phyloP scores from a whole-genome alignment of 1,140 invertebrate genomes.

The Dysdera silvatica region DNA sequence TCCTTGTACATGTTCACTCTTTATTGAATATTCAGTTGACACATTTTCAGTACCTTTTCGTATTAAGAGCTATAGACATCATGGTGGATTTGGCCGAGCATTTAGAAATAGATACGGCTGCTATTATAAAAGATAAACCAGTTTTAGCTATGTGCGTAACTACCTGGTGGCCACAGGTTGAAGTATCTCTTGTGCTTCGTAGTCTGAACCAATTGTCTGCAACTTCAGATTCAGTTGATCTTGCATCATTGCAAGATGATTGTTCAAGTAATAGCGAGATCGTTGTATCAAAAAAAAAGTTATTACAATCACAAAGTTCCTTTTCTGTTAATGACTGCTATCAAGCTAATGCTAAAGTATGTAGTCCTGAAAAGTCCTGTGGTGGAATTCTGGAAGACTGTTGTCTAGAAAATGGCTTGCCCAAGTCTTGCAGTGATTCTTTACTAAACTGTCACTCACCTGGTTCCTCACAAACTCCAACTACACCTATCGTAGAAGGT shows the following conservation, averaged over 20 bases:
- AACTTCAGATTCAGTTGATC: conserved; percentile 26
- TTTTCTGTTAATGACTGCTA: conserved; percentile 15
- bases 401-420: conserved; percentile 13
- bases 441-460: conserved; percentile 26
- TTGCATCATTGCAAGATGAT: conserved; percentile 24
- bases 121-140: conserved; percentile 51
- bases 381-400: conserved; percentile 14
- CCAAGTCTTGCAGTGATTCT: conserved; percentile 29
- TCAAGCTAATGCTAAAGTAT: conserved; percentile 7
- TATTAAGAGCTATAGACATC: conserved; percentile 73
- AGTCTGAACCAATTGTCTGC: conserved; percentile 26
- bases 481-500: conserved; percentile 18
- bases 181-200: conserved; percentile 22
- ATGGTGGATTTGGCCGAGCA: conserved; percentile 68
- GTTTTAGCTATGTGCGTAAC: conserved; percentile 11
- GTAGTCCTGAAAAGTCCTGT: conserved; percentile 1
- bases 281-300: conserved; percentile 3
- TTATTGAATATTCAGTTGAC: conserved; percentile 62
- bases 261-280: conserved; percentile 21
- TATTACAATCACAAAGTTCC: conserved; percentile 21
- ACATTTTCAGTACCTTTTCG: conserved; percentile 85
- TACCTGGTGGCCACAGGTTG: conserved; percentile 21
- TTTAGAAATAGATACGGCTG: conserved; percentile 65
- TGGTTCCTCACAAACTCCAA: conserved; percentile 13
- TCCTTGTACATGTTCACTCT: conserved; percentile 30